These are phyloP conservation scores for Leptinotarsa tumamoca DNA, from an alignment of 2,888 invertebrate species.

Conservation along the genomic window DNA sequence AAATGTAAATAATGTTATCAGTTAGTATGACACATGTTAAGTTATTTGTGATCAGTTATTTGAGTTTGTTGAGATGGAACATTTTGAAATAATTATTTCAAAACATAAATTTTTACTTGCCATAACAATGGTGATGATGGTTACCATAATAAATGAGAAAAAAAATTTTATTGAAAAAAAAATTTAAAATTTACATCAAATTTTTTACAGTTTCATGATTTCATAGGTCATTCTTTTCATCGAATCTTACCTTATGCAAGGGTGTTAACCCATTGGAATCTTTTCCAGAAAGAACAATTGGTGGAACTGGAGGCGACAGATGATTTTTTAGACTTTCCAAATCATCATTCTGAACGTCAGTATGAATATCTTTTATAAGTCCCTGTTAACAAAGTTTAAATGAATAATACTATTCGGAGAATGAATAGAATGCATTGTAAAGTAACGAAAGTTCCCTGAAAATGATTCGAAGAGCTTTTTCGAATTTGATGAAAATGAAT, in stretches of 20 bases:
- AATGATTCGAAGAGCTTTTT: too few species aligned
- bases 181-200: too few species aligned
- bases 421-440: neutral
- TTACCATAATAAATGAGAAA: too few species aligned
- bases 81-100: too few species aligned
- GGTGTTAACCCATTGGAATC: slow-evolving; percentile 86
- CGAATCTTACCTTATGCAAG: slow-evolving; percentile 80
- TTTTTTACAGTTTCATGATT: too few species aligned
- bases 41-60: neutral
- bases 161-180: too few species aligned
- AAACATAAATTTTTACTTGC: too few species aligned
- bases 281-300: slow-evolving; percentile 61
- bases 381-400: slow-evolving; percentile 70
- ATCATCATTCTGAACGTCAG: slow-evolving; percentile 82
- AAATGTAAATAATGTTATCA: neutral
- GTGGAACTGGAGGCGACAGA: slow-evolving; percentile 51
- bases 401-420: neutral
- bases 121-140: too few species aligned
- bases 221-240: too few species aligned
- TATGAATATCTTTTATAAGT: slow-evolving; percentile 84
- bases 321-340: slow-evolving; percentile 68
- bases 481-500: too few species aligned
- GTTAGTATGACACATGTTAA: neutral
- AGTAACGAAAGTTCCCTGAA: too few species aligned
- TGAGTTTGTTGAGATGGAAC: neutral